phyloP scores from a whole-genome alignment of 1,140 invertebrate species.

The Rhyzopertha dominica region DNA sequence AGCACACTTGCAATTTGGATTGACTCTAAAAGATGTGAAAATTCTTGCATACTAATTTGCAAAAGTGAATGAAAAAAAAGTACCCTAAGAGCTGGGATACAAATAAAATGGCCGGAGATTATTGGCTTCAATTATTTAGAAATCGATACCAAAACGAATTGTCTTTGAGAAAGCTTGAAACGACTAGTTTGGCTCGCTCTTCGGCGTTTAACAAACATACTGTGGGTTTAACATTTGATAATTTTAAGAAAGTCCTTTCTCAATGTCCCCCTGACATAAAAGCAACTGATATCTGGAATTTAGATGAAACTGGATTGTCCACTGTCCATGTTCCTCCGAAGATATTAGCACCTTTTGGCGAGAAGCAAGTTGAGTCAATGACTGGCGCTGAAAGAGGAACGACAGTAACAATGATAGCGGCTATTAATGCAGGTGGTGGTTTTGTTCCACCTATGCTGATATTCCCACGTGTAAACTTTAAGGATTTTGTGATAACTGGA shows the following conservation, averaged over 20 bases:
- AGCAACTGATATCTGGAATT: constrained; percentile 28
- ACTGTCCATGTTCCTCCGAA: constrained; percentile 37
- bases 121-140: constrained; percentile 22
- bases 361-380: constrained; percentile 7
- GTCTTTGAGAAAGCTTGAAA: constrained; percentile 1
- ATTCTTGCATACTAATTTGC: constrained; percentile 23
- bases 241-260: constrained; percentile 19
- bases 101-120: constrained; percentile 19
- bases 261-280: constrained; percentile 31
- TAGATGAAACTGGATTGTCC: constrained; percentile 40
- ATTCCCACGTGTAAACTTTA: constrained; percentile 39
- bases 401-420: constrained; percentile 38
- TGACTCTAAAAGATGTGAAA: constrained; percentile 17
- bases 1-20: constrained; percentile 19
- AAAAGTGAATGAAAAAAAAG: constrained; percentile 13
- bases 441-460: constrained; percentile 26
- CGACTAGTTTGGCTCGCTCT: not conserved
- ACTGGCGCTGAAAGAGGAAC: constrained; percentile 29
- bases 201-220: not conserved
- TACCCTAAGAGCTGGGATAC: constrained; percentile 4
- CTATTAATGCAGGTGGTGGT: constrained; percentile 29
- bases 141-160: constrained; percentile 15
- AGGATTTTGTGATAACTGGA: constrained; percentile 38
- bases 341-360: constrained; percentile 23
- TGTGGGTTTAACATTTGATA: constrained; percentile 26